These are phyloP conservation scores for Hemichromis elongatus DNA, from an alignment of 2,113 vertebrate genomes.

Conservation along the genomic window DNA sequence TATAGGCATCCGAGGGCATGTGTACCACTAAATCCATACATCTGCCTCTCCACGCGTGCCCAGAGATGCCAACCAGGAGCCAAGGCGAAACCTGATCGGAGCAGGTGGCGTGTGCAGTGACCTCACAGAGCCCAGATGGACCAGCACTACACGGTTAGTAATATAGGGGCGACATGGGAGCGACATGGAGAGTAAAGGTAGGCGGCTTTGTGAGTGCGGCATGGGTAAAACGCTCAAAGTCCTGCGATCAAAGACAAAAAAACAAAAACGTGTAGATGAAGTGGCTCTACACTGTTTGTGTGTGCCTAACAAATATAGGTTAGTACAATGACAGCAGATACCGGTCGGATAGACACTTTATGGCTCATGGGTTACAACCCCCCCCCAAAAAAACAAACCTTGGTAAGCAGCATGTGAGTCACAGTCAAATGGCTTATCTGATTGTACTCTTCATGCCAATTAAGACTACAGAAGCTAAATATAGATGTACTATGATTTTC, in stretches of 20 bases:
- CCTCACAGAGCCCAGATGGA: conserved; percentile 71
- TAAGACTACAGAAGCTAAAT: conserved; percentile 66
- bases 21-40: conserved; percentile 58
- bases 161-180: conserved; percentile 32
- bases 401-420: conserved; percentile 50
- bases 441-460: conserved; percentile 71
- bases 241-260: neutral
- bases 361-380: neutral
- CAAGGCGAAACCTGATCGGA: conserved; percentile 34
- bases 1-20: conserved; percentile 34
- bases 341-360: neutral
- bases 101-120: conserved; percentile 73
- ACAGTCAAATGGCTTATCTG: conserved; percentile 61
- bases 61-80: conserved; percentile 52
- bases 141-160: conserved; percentile 25
- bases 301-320: neutral
- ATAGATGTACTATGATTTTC: conserved; percentile 61
- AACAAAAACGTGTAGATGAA: neutral
- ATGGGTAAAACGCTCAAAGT: neutral
- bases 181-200: conserved; percentile 23
- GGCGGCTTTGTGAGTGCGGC: neutral
- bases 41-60: conserved; percentile 42
- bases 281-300: neutral
- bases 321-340: neutral
- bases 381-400: neutral